A percentile compares a stretch with the other conserved stretches of the same genome.
These are phyloP conservation scores for Ophioderma brevispina DNA, from an alignment of 35 echinoderm and acorn worm species.

Conservation along the genomic window DNA sequence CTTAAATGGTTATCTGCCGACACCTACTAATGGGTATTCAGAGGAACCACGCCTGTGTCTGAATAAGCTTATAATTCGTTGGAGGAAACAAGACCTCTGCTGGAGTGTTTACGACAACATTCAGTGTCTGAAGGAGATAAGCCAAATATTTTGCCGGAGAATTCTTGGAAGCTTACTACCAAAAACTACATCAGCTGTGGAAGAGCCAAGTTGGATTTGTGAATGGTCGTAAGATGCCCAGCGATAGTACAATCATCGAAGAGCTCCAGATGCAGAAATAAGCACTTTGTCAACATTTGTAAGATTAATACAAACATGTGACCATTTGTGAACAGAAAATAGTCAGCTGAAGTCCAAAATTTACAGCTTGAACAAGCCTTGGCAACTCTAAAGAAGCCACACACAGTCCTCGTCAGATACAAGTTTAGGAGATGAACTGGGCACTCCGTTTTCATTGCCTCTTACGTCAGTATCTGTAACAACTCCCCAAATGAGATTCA, in stretches of 20 bases:
- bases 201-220: background rate
- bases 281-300: background rate
- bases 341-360: background rate
- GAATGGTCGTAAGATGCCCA: background rate
- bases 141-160: background rate
- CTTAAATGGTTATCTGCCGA: background rate
- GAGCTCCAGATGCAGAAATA: background rate
- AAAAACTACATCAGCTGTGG: background rate
- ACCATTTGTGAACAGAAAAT: background rate
- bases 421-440: background rate
- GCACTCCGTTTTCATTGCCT: background rate
- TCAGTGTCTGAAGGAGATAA: background rate
- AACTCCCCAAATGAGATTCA: background rate
- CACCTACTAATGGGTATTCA: background rate
- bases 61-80: background rate
- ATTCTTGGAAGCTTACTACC: background rate
- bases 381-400: background rate
- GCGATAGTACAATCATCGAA: background rate
- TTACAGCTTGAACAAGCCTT: background rate
- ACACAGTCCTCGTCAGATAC: background rate
- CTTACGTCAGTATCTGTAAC: background rate
- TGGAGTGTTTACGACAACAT: background rate
- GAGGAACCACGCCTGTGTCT: background rate
- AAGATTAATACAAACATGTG: background rate
- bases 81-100: background rate